Percentiles rank a stretch among this genome's conserved stretches.
Evolutionary conservation across 2,888 invertebrate genomes (phyloP).

Genomic region (Epiblema foenella): DNA sequence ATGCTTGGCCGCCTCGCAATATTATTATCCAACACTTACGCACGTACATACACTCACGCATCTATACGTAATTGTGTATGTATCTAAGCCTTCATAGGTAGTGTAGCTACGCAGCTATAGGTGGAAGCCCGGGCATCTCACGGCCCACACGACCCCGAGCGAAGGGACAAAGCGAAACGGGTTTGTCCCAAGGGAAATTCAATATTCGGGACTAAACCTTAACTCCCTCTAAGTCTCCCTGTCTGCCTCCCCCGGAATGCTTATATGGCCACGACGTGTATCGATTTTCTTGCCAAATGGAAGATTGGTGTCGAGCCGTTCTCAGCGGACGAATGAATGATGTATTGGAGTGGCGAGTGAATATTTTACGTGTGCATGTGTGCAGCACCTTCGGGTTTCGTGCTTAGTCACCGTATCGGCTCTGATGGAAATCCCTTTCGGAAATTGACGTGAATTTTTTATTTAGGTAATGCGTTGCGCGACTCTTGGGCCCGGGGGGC

Average conservation of each 20-base stretch:
- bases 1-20: conserved; percentile 78
- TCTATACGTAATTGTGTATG: conserved; percentile 51
- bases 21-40: conserved; percentile 83
- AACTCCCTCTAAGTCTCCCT: conserved; percentile 84
- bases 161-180: conserved; percentile 85
- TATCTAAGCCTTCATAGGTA: conserved; percentile 52
- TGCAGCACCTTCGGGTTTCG: conserved; percentile 65
- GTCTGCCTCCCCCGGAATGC: conserved; percentile 83
- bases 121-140: conserved; percentile 75
- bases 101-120: conserved; percentile 49
- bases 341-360: conserved; percentile 81
- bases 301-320: conserved; percentile 84
- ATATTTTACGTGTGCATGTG: conserved; percentile 76
- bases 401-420: conserved; percentile 77
- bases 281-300: conserved; percentile 85
- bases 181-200: conserved; percentile 86
- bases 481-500: conserved; percentile 50
- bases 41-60: conserved; percentile 67
- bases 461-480: conserved; percentile 75
- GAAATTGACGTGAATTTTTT: conserved; percentile 79
- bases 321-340: conserved; percentile 83
- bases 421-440: conserved; percentile 74
- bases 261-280: conserved; percentile 85
- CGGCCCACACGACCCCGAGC: conserved; percentile 82
- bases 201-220: conserved; percentile 86